These are phyloP conservation scores for Gymnodraco acuticeps DNA, from an alignment of 2,797 vertebrate genomes.

Conservation along the genomic window DNA sequence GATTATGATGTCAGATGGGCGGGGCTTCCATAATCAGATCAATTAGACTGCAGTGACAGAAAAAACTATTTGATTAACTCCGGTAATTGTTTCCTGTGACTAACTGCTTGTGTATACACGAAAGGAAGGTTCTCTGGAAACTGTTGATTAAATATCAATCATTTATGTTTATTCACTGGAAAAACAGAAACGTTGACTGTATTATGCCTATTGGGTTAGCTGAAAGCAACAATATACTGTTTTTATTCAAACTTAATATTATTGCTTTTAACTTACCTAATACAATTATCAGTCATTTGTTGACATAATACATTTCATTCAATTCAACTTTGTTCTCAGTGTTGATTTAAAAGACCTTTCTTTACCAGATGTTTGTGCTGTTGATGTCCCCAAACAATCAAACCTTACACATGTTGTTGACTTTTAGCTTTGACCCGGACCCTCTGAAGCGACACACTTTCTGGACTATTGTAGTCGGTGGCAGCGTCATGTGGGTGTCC, in stretches of 20 bases:
- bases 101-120: neutral
- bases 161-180: neutral
- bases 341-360: no score
- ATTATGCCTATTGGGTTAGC: no score
- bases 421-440: conserved; percentile 85
- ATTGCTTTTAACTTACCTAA: no score
- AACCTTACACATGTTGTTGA: neutral
- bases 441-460: conserved; percentile 86
- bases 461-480: conserved; percentile 85
- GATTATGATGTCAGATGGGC: neutral
- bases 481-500: conserved; percentile 86
- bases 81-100: neutral
- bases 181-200: no score
- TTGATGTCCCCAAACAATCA: neutral
- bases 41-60: neutral
- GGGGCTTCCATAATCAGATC: neutral
- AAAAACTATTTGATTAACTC: neutral
- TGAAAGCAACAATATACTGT: no score
- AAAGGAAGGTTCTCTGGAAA: neutral
- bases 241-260: no score
- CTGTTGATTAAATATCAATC: neutral
- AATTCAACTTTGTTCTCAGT: no score
- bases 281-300: no score
- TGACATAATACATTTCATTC: no score
- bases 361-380: neutral